Evolutionary conservation across 1,140 invertebrate genomes (phyloP), one percentile per base, ranked within the genome.

Genomic region (Calycopis cecrops): DNA sequence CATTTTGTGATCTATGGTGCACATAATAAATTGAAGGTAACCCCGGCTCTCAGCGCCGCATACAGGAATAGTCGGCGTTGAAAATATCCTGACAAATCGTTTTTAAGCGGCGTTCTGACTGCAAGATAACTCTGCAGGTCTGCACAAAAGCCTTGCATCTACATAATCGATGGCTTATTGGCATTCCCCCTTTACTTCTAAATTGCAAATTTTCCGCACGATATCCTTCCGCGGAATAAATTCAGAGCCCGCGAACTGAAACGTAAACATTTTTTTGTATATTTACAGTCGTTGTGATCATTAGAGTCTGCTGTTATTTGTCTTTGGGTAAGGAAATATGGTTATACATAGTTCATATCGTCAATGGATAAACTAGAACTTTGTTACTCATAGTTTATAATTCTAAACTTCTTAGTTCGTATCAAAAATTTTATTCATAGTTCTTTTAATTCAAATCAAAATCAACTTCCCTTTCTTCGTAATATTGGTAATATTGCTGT

Each of bases 191-290:
- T 82, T 79, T 82, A 84, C 82, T 82, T 79, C 76, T 77, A 85
- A 85, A 85, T 85, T 85, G 82, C 82, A 85, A 85, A 85, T 85
- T 85, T 85, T 85, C 80, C 79, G 71, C 82, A 79, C 82, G 82
- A 85, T 85, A 84, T 85, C 80, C 71, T 44, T 70, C 72, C 64
- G 67, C 69, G 62, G 79, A 82, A 85, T 85, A 85, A 75, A 85
- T 85, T 85, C 79, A 76, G 76, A 71, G 76, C 65, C 69, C 69
- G 74, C 73, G 74, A 75, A 71, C 69, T 71, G 69, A 69, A 76
- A 77, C 69, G 76, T 67, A 78, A 81, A 78, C 66, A 71, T 74
- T 79, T 77, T 71, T 69, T 34, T 68, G 72, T 69, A 28, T 28
- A 28, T 28, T 28, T 28, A 28, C 21, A 28, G 21, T 28, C 6